Percentiles rank a stretch among this genome's conserved stretches.
Evolutionary conservation across 2,113 vertebrate genomes (phyloP).

Genomic region (Rhabdornis inornatus): DNA sequence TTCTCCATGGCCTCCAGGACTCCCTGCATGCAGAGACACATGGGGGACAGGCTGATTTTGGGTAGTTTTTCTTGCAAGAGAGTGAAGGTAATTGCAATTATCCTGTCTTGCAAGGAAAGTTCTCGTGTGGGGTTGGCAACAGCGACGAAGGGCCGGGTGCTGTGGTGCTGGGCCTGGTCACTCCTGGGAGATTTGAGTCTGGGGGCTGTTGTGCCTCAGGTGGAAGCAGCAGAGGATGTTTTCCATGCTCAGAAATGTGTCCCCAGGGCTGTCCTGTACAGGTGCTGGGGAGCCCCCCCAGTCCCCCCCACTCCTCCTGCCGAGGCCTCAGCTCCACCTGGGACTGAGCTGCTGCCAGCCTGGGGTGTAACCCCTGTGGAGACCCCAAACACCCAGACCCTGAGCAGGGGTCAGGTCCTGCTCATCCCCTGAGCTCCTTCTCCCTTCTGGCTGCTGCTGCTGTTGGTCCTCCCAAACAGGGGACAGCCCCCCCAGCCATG

Average conservation of each 20-base stretch:
- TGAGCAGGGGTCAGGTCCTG: fast-evolving
- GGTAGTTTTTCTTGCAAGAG: background rate
- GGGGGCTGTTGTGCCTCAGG: background rate
- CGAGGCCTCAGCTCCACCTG: background rate
- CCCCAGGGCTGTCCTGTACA: fast-evolving
- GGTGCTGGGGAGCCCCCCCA: background rate
- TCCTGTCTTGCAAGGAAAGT: background rate
- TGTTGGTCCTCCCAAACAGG: fast-evolving
- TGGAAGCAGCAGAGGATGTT: background rate
- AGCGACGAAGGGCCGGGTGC: fast-evolving
- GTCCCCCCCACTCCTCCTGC: fast-evolving
- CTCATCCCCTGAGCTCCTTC: background rate
- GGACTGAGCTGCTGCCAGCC: background rate
- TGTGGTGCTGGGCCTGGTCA: fast-evolving
- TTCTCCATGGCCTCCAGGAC: background rate
- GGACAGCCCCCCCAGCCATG: background rate
- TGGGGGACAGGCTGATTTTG: background rate
- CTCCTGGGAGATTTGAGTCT: fast-evolving
- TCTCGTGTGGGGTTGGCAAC: fast-evolving
- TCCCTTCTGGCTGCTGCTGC: background rate
- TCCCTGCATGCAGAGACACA: background rate
- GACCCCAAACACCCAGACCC: background rate
- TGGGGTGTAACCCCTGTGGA: fast-evolving
- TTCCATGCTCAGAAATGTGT: fast-evolving
- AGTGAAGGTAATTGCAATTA: background rate